These are phyloP conservation scores for Gnathochromis pfefferi DNA, from an alignment of 2,113 vertebrate species.

Conservation along the genomic window DNA sequence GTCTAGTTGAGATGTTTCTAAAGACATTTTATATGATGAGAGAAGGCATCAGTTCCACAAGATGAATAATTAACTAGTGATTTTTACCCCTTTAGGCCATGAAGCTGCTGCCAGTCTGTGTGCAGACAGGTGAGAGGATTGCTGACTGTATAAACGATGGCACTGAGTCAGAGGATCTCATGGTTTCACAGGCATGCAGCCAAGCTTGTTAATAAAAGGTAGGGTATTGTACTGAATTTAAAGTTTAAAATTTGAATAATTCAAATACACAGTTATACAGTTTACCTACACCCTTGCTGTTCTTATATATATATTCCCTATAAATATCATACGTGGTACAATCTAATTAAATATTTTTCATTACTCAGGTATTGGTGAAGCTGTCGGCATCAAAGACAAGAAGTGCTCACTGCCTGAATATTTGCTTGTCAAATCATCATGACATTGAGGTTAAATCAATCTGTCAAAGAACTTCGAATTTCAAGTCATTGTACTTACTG, in stretches of 20 bases:
- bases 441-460: neutral
- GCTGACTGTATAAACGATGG: conserved; percentile 62
- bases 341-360: neutral
- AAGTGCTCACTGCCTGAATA: neutral
- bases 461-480: neutral
- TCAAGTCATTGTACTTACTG: neutral
- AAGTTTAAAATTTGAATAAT: conserved; percentile 43
- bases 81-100: conserved; percentile 47
- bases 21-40: conserved; percentile 48
- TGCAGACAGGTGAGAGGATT: conserved; percentile 67
- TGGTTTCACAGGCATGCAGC: conserved; percentile 48
- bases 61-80: conserved; percentile 59
- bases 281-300: conserved; percentile 9
- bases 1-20: conserved; percentile 43
- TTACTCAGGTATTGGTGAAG: neutral
- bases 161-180: conserved; percentile 54
- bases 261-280: conserved; percentile 17
- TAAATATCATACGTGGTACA: neutral
- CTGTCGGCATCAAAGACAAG: neutral
- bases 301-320: neutral
- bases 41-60: conserved; percentile 52
- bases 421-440: neutral
- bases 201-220: conserved; percentile 55
- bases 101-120: conserved; percentile 37
- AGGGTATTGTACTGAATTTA: conserved; percentile 30